Conservation (phyloP, 2,888 invertebrate genomes). For the Carpatolechia fugitivella region DNA sequence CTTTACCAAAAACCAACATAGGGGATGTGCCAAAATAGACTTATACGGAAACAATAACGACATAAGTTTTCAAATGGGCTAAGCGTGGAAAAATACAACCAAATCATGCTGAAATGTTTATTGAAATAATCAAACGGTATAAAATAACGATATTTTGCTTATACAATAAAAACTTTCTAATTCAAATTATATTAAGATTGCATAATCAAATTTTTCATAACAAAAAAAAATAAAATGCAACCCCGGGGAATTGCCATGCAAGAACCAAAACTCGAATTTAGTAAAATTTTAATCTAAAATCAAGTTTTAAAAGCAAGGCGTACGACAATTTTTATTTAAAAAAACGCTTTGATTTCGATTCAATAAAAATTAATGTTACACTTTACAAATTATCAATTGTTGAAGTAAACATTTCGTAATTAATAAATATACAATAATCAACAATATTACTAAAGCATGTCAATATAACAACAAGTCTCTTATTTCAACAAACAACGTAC, state of each 20-base stretch:
- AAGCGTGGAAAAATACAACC: conserved; percentile 37
- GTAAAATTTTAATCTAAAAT: conserved; percentile 56
- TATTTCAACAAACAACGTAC: conserved; percentile 19
- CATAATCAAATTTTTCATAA: conserved; percentile 75
- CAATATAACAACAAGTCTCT: conserved; percentile 51
- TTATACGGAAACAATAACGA: too few relatives aligned
- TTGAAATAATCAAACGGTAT: conserved; percentile 50
- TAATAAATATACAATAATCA: conserved; percentile 38
- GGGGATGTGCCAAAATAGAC: too few relatives aligned
- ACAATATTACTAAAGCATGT: conserved; percentile 52
- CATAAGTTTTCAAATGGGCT: background rate
- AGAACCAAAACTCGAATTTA: conserved; percentile 68
- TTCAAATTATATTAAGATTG: conserved; percentile 56
- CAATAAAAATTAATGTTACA: conserved; percentile 16
- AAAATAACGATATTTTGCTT: background rate
- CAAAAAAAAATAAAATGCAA: conserved; percentile 73
- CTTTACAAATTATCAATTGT: conserved; percentile 45
- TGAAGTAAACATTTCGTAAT: conserved; percentile 70
- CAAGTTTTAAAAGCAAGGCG: conserved; percentile 72
- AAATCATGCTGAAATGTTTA: conserved; percentile 64
- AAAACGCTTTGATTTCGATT: conserved; percentile 32
- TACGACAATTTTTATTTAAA: conserved; percentile 42
- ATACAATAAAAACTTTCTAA: conserved; percentile 35
- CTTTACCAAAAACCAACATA: too few relatives aligned
- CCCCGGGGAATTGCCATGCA: conserved; percentile 75